phyloP scores from a whole-genome alignment of 1,140 invertebrate genomes.

The Aporrectodea caliginosa region DNA sequence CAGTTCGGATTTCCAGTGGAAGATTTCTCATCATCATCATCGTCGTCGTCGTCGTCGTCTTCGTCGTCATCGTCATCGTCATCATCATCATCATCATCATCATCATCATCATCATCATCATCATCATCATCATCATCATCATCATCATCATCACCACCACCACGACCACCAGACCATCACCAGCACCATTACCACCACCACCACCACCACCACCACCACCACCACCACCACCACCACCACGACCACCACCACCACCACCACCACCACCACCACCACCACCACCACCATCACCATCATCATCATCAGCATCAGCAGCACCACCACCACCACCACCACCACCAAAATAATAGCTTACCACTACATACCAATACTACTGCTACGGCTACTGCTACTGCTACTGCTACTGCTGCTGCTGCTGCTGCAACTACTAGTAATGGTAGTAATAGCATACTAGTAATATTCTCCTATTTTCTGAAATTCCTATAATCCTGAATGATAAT shows the following conservation, averaged over 20 bases:
- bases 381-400: neutral
- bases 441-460: too few species aligned
- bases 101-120: neutral
- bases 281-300: neutral
- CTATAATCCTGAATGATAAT: too few species aligned
- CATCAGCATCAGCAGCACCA: neutral
- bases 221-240: neutral
- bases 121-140: constrained; percentile 9
- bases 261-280: neutral
- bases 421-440: neutral
- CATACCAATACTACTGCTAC: neutral
- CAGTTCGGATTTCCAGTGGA: too few species aligned
- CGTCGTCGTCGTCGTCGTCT: too few species aligned
- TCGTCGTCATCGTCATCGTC: too few species aligned
- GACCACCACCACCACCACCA: neutral
- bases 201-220: neutral
- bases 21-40: neutral
- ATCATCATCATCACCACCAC: neutral
- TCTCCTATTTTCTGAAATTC: too few species aligned
- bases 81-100: constrained; percentile 8
- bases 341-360: neutral
- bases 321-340: neutral
- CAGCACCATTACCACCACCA: neutral
- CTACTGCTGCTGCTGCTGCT: neutral
- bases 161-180: neutral